A percentile compares a stretch with the other conserved stretches of the same genome.
These are phyloP conservation scores for Branchinecta sandiegonensis DNA, from an alignment of 2,888 invertebrate genomes.

Conservation along the genomic window DNA sequence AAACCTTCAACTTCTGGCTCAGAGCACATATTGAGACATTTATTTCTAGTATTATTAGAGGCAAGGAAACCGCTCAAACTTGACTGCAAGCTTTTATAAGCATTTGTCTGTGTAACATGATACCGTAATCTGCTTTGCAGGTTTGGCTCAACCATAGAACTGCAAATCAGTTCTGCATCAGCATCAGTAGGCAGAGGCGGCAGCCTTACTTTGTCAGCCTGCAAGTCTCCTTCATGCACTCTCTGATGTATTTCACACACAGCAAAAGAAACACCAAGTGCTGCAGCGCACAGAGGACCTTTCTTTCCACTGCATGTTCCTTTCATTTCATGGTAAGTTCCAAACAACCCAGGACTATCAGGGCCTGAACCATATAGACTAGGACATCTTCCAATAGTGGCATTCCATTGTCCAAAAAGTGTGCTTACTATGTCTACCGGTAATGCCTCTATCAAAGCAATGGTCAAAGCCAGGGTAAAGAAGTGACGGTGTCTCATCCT, in stretches of 20 bases:
- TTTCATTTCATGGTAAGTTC: background rate
- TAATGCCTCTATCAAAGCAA: too few species aligned
- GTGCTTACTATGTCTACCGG: too few species aligned
- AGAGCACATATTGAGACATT: background rate
- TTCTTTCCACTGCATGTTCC: background rate
- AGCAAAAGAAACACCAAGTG: background rate
- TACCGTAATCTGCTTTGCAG: background rate
- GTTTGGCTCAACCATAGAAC: background rate
- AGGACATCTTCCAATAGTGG: background rate
- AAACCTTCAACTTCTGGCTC: background rate
- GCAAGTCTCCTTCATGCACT: background rate
- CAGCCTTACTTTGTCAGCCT: background rate
- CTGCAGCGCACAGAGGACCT: background rate
- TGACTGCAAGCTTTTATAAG: background rate
- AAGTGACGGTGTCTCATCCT: too few species aligned
- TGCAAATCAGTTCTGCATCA: background rate
- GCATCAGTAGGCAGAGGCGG: background rate
- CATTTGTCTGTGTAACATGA: background rate
- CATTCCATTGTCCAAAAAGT: background rate
- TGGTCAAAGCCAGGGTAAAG: too few species aligned
- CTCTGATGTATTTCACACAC: conserved; percentile 1
- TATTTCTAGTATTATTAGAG: background rate
- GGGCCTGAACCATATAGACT: conserved; percentile 1
- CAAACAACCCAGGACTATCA: background rate
- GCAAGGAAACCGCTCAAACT: background rate